These are phyloP conservation scores for Aix galericulata DNA, from an alignment of 2,113 vertebrate species.

Conservation along the genomic window DNA sequence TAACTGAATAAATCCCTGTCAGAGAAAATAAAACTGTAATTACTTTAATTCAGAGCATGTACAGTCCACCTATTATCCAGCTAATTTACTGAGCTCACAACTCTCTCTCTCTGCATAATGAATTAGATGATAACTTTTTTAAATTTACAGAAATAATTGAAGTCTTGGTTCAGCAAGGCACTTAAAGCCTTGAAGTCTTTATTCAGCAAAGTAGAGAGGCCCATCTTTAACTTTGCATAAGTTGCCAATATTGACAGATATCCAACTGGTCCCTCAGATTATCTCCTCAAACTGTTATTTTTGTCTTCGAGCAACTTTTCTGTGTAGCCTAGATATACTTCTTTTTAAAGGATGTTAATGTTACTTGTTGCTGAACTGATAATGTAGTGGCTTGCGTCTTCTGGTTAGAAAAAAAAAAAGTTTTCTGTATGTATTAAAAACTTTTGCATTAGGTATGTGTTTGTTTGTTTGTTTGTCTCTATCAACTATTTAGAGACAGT, in stretches of 20 bases:
- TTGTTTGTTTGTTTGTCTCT: neutral
- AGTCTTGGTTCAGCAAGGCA: neutral
- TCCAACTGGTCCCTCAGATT: neutral
- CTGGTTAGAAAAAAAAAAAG: neutral
- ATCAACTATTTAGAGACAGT: neutral
- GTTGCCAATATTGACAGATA: neutral
- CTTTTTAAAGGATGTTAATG: neutral
- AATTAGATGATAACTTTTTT: slow-evolving; percentile 14
- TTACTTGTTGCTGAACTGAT: neutral
- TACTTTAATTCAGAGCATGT: slow-evolving; percentile 11
- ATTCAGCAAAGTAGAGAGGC: neutral
- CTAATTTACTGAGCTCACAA: slow-evolving; percentile 42
- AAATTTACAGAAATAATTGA: slow-evolving; percentile 22
- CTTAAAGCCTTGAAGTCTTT: neutral
- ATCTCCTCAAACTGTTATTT: neutral
- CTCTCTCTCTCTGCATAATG: slow-evolving; percentile 24
- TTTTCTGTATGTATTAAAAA: neutral
- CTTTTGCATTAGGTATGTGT: neutral
- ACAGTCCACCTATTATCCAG: neutral
- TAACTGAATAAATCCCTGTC: neutral
- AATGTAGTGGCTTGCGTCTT: neutral
- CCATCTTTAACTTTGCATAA: neutral
- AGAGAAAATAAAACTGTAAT: neutral
- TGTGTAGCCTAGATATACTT: neutral
- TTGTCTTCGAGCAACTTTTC: neutral